phyloP scores from a whole-genome alignment of 2,888 invertebrate species.

The Gonocerus acuteangulatus region DNA sequence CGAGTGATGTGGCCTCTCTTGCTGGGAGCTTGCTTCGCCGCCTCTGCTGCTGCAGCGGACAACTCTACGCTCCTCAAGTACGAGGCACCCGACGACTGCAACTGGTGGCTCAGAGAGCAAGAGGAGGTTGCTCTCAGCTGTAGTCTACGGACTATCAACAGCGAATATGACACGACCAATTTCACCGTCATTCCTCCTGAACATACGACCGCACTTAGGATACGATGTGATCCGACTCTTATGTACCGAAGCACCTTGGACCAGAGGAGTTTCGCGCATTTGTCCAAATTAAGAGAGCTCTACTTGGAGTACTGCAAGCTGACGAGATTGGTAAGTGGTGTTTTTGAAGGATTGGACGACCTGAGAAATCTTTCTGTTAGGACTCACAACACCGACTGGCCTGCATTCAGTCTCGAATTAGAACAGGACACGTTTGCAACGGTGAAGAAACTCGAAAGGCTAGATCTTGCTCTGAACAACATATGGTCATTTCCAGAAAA shows the following conservation, averaged over 20 bases:
- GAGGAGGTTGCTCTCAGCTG: constrained; percentile 71
- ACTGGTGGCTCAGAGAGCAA: constrained; percentile 57
- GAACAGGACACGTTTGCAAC: constrained; percentile 68
- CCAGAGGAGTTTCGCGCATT: constrained; percentile 68
- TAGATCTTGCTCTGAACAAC: constrained; percentile 80
- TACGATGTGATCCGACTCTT: constrained; percentile 72
- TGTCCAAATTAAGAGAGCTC: constrained; percentile 69
- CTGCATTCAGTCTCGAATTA: constrained; percentile 74
- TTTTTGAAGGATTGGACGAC: constrained; percentile 69
- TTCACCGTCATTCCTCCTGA: constrained; percentile 79
- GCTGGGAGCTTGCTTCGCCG: constrained; percentile 1
- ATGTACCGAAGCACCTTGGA: constrained; percentile 72
- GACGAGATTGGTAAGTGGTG: constrained; percentile 70
- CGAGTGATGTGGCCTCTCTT: constrained; percentile 26
- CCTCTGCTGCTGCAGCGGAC: constrained; percentile 25
- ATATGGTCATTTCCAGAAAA: constrained; percentile 83
- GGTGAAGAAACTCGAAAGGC: constrained; percentile 65
- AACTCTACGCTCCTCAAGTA: constrained; percentile 50
- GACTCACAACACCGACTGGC: constrained; percentile 78
- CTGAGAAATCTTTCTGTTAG: constrained; percentile 76
- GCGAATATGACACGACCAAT: constrained; percentile 80
- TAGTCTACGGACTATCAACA: constrained; percentile 74
- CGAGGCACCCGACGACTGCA: constrained; percentile 80
- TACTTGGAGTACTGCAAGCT: constrained; percentile 81
- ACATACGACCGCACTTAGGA: constrained; percentile 67